Percentiles rank a stretch among this genome's conserved stretches.
Conservation (phyloP, 2,888 invertebrate genomes). For the Cryptocephalus moraei region DNA sequence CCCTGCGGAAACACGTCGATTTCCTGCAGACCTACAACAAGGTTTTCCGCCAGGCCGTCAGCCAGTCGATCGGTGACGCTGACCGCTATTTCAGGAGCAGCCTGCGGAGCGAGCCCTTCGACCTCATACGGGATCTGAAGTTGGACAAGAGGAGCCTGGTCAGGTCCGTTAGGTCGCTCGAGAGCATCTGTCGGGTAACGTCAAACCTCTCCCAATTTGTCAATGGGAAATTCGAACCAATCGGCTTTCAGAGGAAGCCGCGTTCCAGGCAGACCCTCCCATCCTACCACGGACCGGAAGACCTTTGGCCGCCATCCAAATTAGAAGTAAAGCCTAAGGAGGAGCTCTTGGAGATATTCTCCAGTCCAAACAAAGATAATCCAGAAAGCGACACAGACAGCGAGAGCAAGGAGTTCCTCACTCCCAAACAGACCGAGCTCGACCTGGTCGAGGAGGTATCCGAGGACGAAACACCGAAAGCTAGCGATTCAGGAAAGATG, state of each 20-base stretch:
- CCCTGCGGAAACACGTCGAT: conserved; percentile 20
- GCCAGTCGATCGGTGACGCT: conserved; percentile 26
- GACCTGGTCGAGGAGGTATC: neutral
- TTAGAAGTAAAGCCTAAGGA: neutral
- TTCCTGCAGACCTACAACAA: conserved; percentile 21
- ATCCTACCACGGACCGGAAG: neutral
- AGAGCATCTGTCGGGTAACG: conserved; percentile 5
- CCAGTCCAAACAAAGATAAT: conserved; percentile 7
- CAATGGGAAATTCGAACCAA: too few species aligned
- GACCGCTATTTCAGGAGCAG: conserved; percentile 29
- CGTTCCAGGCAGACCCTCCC: conserved; percentile 9
- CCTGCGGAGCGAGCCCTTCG: conserved; percentile 29
- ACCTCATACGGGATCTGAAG: conserved; percentile 20
- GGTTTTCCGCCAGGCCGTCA: conserved; percentile 17
- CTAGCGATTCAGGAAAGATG: neutral
- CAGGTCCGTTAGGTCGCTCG: conserved; percentile 8
- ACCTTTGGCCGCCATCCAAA: too few species aligned
- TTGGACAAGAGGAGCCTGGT: conserved; percentile 5
- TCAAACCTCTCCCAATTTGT: too few species aligned
- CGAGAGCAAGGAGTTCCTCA: neutral
- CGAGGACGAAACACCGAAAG: neutral
- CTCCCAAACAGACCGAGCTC: neutral
- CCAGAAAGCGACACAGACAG: conserved; percentile 3
- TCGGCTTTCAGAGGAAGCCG: conserved; percentile 5
- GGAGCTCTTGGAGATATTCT: conserved; percentile 9